phyloP scores from a whole-genome alignment of 64 coral and sea anemone species.

The Montipora sp. region DNA sequence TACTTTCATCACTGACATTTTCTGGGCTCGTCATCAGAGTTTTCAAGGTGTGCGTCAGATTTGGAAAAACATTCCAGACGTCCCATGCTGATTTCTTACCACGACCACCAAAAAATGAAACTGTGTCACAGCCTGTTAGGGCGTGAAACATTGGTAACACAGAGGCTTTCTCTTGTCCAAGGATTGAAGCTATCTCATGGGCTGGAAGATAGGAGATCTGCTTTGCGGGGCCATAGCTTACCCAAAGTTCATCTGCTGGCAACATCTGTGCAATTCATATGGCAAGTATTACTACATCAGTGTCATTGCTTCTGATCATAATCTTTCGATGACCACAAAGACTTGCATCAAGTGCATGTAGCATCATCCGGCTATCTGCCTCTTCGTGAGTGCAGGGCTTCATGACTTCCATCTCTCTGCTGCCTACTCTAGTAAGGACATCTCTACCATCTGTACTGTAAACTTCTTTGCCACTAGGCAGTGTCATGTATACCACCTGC shows the following conservation, averaged over 20 bases:
- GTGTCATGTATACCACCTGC: slow-evolving; percentile 11
- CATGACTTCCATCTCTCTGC: slow-evolving; percentile 10
- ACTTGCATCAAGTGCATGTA: slow-evolving; percentile 32
- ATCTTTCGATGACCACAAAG: slow-evolving; percentile 12
- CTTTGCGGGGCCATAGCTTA: slow-evolving; percentile 52
- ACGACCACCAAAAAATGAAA: slow-evolving; percentile 53
- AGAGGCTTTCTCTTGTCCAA: slow-evolving; percentile 30
- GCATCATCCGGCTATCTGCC: slow-evolving; percentile 13
- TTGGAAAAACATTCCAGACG: slow-evolving; percentile 69
- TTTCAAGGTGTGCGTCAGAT: slow-evolving; percentile 18
- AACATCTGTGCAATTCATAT: neutral
- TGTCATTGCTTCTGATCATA: neutral
- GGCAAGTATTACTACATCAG: slow-evolving; percentile 2
- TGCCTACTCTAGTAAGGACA: neutral
- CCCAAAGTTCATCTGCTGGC: slow-evolving; percentile 48
- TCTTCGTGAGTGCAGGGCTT: slow-evolving; percentile 19
- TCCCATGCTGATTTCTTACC: slow-evolving; percentile 68
- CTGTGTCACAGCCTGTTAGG: slow-evolving; percentile 57
- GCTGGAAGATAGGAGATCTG: slow-evolving; percentile 33
- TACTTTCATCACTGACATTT: slow-evolving; percentile 13
- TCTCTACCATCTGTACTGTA: neutral
- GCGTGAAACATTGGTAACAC: slow-evolving; percentile 63
- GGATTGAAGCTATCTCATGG: slow-evolving; percentile 37
- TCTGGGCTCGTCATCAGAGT: neutral
- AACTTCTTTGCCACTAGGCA: neutral